Evolutionary conservation across 2,888 invertebrate genomes (phyloP), one percentile per base, ranked within the genome.

Genomic region (Drosophila heteroneura): DNA sequence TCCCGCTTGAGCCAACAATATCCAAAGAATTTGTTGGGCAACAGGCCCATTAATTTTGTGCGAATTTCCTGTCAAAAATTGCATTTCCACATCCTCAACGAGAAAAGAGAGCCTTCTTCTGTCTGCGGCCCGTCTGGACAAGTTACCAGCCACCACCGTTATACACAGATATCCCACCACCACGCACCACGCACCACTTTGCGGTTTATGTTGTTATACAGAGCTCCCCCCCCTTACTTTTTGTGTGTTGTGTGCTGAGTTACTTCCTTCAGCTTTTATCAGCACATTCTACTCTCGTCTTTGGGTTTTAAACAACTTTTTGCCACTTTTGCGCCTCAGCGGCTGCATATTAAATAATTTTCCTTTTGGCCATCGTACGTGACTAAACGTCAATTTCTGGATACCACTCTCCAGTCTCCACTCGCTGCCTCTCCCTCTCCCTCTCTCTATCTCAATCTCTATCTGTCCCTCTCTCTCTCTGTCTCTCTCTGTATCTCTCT

Each of bases 321-420:
- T 85, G 77, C 80, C 89, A 85, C 86, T 85, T 90, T 68, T 81
- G 67, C 63, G 82, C 74, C 81, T 79, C 79, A 57, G 52, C 69
- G 69, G 49, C 65, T 82, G 91, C 84, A 91, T 89, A 90, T 90
- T 90, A 88, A 91, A 91, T 80, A 79, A 87, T 87, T 87, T 78
- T 81, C 73, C 89, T 80, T 79, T 79, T 74, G 79, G 78, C 74
- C 71, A 79, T 68, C 69, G 87, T 90, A 91, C 88, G 88, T 88
- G 88, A 87, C 91, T 88, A 90, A 88, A 91, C 85, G 90, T 85
- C 88, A 77, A 83, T 89, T 87, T 84, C 71, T 74, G 75, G 75
- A 56, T 61, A 54, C 44, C 62, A 62, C 49, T 63, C 49, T 49
- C 49, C 47, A 16, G 26, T 47, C 47, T 22, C 28, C 28, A 28